Base-by-base conservation (phyloP, 2,113 vertebrate species). In the Sinocyclocheilus rhinocerous region DNA sequence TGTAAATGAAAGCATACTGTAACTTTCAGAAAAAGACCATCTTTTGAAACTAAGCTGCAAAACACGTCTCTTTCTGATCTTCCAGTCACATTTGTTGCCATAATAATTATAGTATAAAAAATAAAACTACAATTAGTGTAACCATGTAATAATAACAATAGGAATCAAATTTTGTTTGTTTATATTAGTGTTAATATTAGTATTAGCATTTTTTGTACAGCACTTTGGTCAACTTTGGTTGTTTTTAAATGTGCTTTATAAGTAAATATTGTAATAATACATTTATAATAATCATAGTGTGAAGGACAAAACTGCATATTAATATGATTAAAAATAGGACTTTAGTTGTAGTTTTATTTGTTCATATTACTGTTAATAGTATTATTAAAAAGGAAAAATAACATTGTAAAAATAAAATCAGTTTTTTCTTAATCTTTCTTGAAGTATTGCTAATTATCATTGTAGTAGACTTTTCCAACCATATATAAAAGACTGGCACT, bases 401-500 rank as follows among this genome's bases (percentile, higher is more conserved):
- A 5, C 20, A 39, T 5, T 42, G 18, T 5, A 1, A 72, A 72
- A 72, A 39, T 20, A 48, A 15, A 42, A n/a, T 75, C 8, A 8
- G 11, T 48, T 55, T 6, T 55, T 55, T 78, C 76, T 36, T 13
- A 33, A 77, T 77, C 26, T 55, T 59, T 22, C 29, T 59, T 57
- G 10, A 33, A 36, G 18, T 59, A 57, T 39, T 39, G 20, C 16
- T 39, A 33, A 59, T 39, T 79, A 16, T 20, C 9, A 77, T 52
- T 55, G 9, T 20, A 55, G 50, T 79, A 8, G 1, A 59, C 26
- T 50, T 15, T 80, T 50, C 73, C 65, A 83, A 8, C 81, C 81
- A 42, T 57, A 50, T 73, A 84, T 84, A 84, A 84, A 83, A 84
- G 50, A 84, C 81, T 73, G 81, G 67, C 81, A 73, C 81, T 84